Conservation (phyloP, 2,888 invertebrate species). For the Parasteatoda lunata region DNA sequence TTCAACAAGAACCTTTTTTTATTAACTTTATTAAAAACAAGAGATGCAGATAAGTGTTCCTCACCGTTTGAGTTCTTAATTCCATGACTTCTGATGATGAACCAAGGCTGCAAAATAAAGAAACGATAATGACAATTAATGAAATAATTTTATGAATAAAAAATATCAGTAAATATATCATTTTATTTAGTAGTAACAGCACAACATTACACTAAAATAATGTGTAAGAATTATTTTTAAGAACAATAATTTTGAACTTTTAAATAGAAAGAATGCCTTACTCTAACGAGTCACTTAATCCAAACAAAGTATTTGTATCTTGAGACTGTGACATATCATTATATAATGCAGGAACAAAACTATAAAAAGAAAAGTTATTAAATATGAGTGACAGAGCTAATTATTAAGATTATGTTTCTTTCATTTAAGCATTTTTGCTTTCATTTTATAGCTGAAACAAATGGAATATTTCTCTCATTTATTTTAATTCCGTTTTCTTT, state of each 20-base stretch:
- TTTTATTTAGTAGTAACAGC: too few relatives aligned
- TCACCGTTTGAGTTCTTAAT: constrained; percentile 33
- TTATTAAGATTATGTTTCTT: too few relatives aligned
- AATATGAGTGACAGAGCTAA: too few relatives aligned
- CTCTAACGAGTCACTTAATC: constrained; percentile 53
- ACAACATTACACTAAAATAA: too few relatives aligned
- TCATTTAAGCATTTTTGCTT: too few relatives aligned
- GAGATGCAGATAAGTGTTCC: background rate
- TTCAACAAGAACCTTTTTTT: too few relatives aligned
- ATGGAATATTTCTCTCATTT: background rate
- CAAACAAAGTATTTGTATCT: constrained; percentile 37
- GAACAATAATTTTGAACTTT: background rate
- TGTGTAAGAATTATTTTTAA: too few relatives aligned
- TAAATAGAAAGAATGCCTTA: constrained; percentile 16
- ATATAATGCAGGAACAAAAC: constrained; percentile 61
- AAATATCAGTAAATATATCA: background rate
- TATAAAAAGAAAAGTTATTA: background rate
- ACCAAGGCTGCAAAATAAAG: constrained; percentile 2
- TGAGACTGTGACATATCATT: constrained; percentile 64
- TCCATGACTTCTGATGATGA: constrained; percentile 46
- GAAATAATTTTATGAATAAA: too few relatives aligned
- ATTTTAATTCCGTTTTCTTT: background rate
- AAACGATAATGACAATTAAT: background rate
- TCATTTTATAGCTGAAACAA: background rate
- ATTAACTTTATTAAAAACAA: background rate